Evolutionary conservation across 2,888 invertebrate species (phyloP).

Genomic region (Lasioglossum malachurum): DNA sequence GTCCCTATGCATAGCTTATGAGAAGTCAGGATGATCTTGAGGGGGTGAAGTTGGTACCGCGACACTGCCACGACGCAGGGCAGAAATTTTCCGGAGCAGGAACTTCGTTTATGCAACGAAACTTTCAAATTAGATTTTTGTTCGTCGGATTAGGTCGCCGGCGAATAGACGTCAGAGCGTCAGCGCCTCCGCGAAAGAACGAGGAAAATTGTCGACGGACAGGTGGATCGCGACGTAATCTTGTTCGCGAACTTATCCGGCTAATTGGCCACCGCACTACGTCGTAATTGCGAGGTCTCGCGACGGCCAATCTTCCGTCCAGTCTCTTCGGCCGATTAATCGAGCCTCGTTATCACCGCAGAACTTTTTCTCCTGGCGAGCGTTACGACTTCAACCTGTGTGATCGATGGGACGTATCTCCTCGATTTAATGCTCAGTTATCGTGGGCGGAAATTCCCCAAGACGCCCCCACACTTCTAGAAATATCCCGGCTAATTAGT

Average conservation of each 20-base stretch:
- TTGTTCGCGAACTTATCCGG: neutral
- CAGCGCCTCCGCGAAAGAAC: neutral
- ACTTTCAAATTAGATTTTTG: conserved; percentile 62
- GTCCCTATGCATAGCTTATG: conserved; percentile 6
- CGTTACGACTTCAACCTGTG: neutral
- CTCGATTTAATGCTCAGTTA: neutral
- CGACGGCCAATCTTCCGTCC: neutral
- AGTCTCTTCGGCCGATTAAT: neutral
- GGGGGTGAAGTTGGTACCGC: neutral
- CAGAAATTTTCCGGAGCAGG: conserved; percentile 39
- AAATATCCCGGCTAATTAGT: neutral
- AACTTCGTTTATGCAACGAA: conserved; percentile 51
- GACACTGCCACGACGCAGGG: neutral
- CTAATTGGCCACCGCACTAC: neutral
- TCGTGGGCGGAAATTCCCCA: neutral
- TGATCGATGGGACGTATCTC: neutral
- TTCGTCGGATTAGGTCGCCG: conserved; percentile 41
- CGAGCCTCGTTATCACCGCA: neutral
- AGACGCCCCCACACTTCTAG: neutral
- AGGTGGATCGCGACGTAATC: conserved; percentile 2
- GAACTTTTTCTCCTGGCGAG: neutral
- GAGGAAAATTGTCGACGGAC: neutral
- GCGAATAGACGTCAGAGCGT: neutral
- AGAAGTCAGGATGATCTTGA: neutral
- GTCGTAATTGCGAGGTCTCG: neutral